A percentile compares a stretch with the other conserved stretches of the same genome.
Evolutionary conservation across 2,113 vertebrate species (phyloP).

Genomic region (Gila orcuttii): DNA sequence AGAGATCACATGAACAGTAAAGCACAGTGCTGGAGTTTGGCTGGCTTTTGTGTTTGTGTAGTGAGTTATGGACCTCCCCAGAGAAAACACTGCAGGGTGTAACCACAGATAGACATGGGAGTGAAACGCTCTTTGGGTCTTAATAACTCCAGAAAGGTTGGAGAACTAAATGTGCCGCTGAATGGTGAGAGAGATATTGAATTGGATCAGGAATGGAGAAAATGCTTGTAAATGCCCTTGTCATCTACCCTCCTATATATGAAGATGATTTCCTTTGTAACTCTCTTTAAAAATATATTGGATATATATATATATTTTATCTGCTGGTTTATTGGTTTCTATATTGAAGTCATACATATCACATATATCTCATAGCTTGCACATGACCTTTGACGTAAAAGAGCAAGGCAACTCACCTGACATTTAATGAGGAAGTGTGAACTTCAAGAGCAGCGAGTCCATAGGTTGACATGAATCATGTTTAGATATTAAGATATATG

Average conservation of each 20-base stretch:
- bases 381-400: not conserved
- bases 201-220: not conserved
- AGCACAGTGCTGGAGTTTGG: not conserved
- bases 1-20: slow-evolving; percentile 1
- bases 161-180: not conserved
- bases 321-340: not conserved
- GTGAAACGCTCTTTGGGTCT: not conserved
- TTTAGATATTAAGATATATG: not conserved
- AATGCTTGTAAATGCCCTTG: not conserved
- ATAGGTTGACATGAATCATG: slow-evolving; percentile 19
- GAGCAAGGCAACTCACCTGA: not conserved
- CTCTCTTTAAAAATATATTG: slow-evolving; percentile 1
- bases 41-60: slow-evolving; percentile 25
- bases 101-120: not conserved
- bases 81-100: not conserved
- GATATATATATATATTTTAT: too few species aligned
- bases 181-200: not conserved
- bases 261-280: not conserved
- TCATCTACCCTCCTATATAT: not conserved
- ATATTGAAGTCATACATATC: not conserved
- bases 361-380: not conserved
- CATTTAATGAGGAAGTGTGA: not conserved
- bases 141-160: not conserved
- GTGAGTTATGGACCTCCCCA: not conserved
- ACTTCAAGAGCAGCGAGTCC: not conserved